These are phyloP conservation scores for Tribolium freemani DNA, from an alignment of 2,888 invertebrate genomes.

Conservation along the genomic window DNA sequence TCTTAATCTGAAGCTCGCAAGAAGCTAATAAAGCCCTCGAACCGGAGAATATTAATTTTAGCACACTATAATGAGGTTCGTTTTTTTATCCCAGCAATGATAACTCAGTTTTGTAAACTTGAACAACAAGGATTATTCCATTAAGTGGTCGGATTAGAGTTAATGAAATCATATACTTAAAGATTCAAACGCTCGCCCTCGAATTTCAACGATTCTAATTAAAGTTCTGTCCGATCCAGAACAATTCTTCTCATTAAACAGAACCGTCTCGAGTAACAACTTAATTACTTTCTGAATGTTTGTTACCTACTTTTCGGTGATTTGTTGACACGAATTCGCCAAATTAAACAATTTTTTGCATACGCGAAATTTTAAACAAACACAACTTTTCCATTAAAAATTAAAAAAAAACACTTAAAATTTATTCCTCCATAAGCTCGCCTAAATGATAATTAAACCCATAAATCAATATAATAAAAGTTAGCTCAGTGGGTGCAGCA, in stretches of 20 bases:
- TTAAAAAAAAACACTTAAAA: too few species aligned
- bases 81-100: not conserved
- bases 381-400: too few species aligned
- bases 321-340: constrained; percentile 1
- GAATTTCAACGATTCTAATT: constrained; percentile 57
- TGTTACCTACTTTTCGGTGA: constrained; percentile 31
- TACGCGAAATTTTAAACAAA: too few species aligned
- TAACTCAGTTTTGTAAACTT: constrained; percentile 25
- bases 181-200: constrained; percentile 35
- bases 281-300: constrained; percentile 59
- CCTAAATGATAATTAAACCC: not conserved
- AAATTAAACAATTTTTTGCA: not conserved
- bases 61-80: not conserved
- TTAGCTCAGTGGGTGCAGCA: not conserved
- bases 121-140: constrained; percentile 4
- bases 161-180: constrained; percentile 45
- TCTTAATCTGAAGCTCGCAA: not conserved
- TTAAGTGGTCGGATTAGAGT: constrained; percentile 26
- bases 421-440: too few species aligned
- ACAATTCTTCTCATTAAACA: constrained; percentile 61
- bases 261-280: constrained; percentile 55
- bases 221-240: constrained; percentile 60
- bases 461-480: not conserved
- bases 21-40: not conserved
- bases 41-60: constrained; percentile 5